Evolutionary conservation across 2,888 invertebrate species (phyloP).

Genomic region (Eupithecia subfuscata): DNA sequence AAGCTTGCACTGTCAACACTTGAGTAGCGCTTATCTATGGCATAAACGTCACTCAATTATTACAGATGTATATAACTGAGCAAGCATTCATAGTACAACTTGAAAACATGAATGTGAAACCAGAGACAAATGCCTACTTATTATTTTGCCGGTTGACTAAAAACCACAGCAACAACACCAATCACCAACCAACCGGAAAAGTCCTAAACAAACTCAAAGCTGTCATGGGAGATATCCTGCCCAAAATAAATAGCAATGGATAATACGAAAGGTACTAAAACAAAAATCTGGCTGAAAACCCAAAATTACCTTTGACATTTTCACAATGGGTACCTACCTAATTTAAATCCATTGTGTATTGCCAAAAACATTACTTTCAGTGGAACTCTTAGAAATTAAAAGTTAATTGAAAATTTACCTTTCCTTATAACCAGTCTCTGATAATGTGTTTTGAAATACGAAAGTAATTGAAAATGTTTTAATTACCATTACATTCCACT

Average conservation of each 20-base stretch:
- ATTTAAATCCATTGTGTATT: background rate
- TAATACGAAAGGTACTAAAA: background rate
- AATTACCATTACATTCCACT: conserved; percentile 24
- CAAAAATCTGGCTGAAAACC: background rate
- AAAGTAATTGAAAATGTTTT: conserved; percentile 10
- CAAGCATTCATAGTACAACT: background rate
- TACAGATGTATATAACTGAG: no score
- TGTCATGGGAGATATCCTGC: conserved; percentile 21
- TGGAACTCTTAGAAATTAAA: background rate
- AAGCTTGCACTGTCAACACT: no score
- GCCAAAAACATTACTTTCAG: background rate
- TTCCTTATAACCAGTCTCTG: background rate
- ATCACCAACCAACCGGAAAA: conserved; percentile 4
- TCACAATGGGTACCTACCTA: background rate
- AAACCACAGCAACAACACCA: background rate
- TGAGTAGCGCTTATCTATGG: no score
- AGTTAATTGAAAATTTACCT: background rate
- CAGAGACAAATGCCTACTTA: background rate
- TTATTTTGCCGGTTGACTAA: background rate
- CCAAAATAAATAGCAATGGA: conserved; percentile 27
- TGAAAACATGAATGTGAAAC: background rate
- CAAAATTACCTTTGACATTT: background rate
- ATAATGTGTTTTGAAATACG: background rate
- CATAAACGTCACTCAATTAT: no score
- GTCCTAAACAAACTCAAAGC: conserved; percentile 28